Evolutionary conservation across 2,113 vertebrate species (phyloP).

Genomic region (Chaetops frenatus): DNA sequence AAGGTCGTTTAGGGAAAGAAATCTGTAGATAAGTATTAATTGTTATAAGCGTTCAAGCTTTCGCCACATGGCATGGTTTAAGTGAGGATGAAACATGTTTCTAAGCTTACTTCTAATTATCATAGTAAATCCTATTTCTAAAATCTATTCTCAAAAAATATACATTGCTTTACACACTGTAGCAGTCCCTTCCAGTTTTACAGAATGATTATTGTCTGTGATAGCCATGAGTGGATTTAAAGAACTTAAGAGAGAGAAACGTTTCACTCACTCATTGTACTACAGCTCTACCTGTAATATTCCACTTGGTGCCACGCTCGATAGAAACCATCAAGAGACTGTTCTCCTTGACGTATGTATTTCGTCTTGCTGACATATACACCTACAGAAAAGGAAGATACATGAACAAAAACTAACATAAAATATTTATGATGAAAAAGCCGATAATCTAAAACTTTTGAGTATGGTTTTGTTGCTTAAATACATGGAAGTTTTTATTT

Average conservation of each 20-base stretch:
- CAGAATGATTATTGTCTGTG: not conserved
- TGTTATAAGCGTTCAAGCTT: not conserved
- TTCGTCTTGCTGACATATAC: constrained; percentile 96
- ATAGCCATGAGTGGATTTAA: not conserved
- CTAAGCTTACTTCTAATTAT: not conserved
- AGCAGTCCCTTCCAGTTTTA: not conserved
- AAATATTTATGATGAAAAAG: not conserved
- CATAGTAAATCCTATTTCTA: not conserved
- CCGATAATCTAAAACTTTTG: not conserved
- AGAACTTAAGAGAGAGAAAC: constrained; percentile 53
- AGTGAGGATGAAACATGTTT: not conserved
- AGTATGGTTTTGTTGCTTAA: not conserved
- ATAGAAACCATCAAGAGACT: constrained; percentile 97
- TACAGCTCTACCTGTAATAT: constrained; percentile 89
- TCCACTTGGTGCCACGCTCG: constrained; percentile 97
- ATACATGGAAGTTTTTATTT: not conserved
- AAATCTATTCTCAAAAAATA: not conserved
- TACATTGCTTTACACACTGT: not conserved
- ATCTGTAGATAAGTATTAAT: not conserved
- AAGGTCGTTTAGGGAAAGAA: not conserved
- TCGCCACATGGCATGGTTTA: not conserved
- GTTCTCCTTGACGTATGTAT: constrained; percentile 95
- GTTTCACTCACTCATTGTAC: constrained; percentile 68
- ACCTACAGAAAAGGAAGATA: constrained; percentile 67
- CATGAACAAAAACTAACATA: not conserved